These are phyloP conservation scores for Saguinus midas DNA, from an alignment of 2,113 vertebrate genomes.

Conservation along the genomic window DNA sequence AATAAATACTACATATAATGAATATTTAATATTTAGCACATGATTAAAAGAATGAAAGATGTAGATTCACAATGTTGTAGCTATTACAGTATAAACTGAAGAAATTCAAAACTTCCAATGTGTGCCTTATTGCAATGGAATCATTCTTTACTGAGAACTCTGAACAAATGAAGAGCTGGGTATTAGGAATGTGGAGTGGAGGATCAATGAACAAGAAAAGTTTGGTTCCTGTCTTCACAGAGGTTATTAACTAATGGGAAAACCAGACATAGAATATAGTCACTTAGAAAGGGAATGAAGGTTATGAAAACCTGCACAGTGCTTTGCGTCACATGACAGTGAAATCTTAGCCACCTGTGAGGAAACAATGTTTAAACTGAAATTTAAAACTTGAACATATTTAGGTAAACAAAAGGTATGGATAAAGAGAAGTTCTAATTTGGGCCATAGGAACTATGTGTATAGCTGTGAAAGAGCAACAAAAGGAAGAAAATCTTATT, in stretches of 20 bases:
- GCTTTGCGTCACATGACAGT: not conserved
- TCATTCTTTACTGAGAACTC: not conserved
- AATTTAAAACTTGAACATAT: not conserved
- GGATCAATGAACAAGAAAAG: not conserved
- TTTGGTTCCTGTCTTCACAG: not conserved
- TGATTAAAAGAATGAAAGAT: not conserved
- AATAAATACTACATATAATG: not conserved
- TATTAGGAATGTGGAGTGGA: fast-evolving
- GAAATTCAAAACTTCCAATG: not conserved
- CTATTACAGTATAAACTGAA: not conserved
- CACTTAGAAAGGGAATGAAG: not conserved
- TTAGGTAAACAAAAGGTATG: not conserved
- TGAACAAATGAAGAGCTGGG: not conserved
- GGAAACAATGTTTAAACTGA: not conserved
- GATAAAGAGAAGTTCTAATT: not conserved
- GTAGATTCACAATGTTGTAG: not conserved
- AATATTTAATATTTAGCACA: not conserved
- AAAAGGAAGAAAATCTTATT: not conserved
- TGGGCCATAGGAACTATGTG: not conserved
- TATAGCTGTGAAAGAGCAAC: not conserved
- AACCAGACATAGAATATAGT: not conserved
- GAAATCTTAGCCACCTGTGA: not conserved
- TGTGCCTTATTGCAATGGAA: not conserved
- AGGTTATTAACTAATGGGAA: not conserved
- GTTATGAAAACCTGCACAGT: not conserved